Evolutionary conservation across 1,140 invertebrate genomes (phyloP).

Genomic region (Elysia chlorotica): DNA sequence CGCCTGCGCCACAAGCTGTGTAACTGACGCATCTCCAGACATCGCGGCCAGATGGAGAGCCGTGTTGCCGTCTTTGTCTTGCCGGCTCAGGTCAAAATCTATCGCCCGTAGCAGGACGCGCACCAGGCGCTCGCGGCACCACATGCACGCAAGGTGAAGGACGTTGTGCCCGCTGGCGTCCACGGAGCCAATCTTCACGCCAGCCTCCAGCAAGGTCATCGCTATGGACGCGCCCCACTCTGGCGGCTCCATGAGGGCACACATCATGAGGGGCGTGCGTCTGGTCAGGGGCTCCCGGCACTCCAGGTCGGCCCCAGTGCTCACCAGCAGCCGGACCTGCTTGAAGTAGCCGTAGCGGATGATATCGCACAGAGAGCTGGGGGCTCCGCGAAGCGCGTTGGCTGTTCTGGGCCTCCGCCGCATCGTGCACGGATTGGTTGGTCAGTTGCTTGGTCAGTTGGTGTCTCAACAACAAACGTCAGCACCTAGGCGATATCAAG

Average conservation of each 20-base stretch:
- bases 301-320: slow-evolving; percentile 43
- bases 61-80: slow-evolving; percentile 49
- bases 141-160: slow-evolving; percentile 54
- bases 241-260: slow-evolving; percentile 47
- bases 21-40: slow-evolving; percentile 38
- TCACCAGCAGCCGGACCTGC: slow-evolving; percentile 43
- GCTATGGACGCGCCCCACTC: slow-evolving; percentile 50
- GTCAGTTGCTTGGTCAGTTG: no score
- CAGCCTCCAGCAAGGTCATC: slow-evolving; percentile 48
- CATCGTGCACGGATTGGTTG: no score
- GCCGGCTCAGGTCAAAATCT: slow-evolving; percentile 48
- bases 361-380: slow-evolving; percentile 31
- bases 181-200: slow-evolving; percentile 34
- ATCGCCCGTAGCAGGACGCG: slow-evolving; percentile 44
- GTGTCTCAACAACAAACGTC: no score
- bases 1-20: slow-evolving; percentile 32
- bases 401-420: slow-evolving; percentile 27
- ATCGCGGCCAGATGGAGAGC: slow-evolving; percentile 53
- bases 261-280: slow-evolving; percentile 48
- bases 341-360: slow-evolving; percentile 52
- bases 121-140: slow-evolving; percentile 38
- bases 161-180: slow-evolving; percentile 50
- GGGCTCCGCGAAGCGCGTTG: slow-evolving; percentile 17
- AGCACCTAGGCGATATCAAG: no score
- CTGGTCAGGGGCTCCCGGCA: slow-evolving; percentile 34